A percentile compares a stretch with the other conserved stretches of the same genome.
phyloP scores from a whole-genome alignment of 2,113 vertebrate genomes.

The Parotia lawesii region DNA sequence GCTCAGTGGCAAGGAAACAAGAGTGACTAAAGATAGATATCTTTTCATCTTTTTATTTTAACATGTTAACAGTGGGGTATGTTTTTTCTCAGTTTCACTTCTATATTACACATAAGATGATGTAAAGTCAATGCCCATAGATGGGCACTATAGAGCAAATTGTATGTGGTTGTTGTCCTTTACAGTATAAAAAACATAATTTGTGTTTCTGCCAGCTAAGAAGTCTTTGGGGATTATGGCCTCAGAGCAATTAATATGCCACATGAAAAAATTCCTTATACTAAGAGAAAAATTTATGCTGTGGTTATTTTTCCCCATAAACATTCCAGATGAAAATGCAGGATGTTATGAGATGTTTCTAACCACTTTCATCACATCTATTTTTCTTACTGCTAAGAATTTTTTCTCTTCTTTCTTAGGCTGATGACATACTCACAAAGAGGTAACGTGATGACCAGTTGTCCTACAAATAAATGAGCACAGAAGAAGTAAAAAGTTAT shows the following conservation, averaged over 20 bases:
- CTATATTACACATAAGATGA: rapidly evolving
- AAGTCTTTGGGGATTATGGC: not conserved
- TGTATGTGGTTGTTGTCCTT: rapidly evolving
- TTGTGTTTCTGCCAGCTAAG: not conserved
- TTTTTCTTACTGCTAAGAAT: not conserved
- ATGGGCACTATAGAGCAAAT: not conserved
- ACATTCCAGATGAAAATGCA: not conserved
- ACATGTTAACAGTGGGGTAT: not conserved
- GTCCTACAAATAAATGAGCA: not conserved
- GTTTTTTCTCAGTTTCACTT: not conserved
- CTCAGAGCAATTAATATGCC: not conserved
- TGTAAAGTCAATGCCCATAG: rapidly evolving
- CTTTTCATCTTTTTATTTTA: not conserved
- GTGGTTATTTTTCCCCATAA: not conserved
- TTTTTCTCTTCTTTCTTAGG: not conserved
- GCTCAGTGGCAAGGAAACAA: not conserved
- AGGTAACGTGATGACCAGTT: not conserved
- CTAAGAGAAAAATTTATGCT: not conserved
- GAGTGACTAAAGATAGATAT: not conserved
- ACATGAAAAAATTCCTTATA: not conserved
- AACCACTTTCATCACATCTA: rapidly evolving
- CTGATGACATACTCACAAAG: not conserved
- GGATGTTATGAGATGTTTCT: not conserved
- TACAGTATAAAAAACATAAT: not conserved
- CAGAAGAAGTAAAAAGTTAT: not conserved